These are phyloP conservation scores for Maniola jurtina DNA, from an alignment of 1,140 invertebrate species.

Conservation along the genomic window DNA sequence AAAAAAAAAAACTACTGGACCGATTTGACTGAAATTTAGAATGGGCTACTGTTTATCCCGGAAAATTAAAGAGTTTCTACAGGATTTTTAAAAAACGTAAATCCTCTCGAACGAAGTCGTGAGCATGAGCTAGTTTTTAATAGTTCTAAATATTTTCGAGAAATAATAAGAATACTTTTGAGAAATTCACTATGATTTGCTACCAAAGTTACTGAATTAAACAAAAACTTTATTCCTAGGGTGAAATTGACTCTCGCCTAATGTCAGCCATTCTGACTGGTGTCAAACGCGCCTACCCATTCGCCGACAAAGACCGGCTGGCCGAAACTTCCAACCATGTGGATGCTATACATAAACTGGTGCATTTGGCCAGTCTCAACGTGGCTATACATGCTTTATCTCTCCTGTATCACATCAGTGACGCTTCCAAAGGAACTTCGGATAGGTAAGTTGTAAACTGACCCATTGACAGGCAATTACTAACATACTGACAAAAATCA, in stretches of 20 bases:
- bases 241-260: slow-evolving; percentile 94
- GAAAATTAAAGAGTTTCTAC: too few species aligned
- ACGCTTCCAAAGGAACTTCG: slow-evolving; percentile 76
- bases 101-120: too few species aligned
- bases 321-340: slow-evolving; percentile 84
- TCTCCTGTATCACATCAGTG: slow-evolving; percentile 91
- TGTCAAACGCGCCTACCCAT: slow-evolving; percentile 93
- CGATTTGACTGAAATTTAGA: too few species aligned
- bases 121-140: too few species aligned
- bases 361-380: slow-evolving; percentile 91
- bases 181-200: too few species aligned
- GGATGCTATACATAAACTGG: slow-evolving; percentile 92
- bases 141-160: too few species aligned
- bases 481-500: background rate
- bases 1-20: too few species aligned
- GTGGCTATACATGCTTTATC: slow-evolving; percentile 92
- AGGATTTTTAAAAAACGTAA: too few species aligned
- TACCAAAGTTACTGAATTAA: too few species aligned
- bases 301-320: slow-evolving; percentile 80
- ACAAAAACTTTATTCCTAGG: slow-evolving; percentile 74
- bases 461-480: too few species aligned
- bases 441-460: slow-evolving; percentile 75
- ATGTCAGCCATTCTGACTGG: slow-evolving; percentile 94
- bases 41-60: too few species aligned
- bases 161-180: too few species aligned